Evolutionary conservation across 2,113 vertebrate species (phyloP).

Genomic region (Tamias sibiricus): DNA sequence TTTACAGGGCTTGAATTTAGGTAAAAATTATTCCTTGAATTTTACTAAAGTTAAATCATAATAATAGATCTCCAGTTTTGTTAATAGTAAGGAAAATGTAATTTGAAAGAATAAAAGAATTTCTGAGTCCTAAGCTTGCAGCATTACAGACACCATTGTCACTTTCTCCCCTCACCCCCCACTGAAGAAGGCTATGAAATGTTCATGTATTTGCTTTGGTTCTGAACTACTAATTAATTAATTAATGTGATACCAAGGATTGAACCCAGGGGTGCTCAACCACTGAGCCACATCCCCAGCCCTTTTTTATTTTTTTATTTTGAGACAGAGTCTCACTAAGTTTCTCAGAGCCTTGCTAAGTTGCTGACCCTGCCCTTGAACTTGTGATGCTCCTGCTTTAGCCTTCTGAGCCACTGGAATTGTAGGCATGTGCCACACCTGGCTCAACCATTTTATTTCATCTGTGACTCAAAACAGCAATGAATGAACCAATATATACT

Average conservation of each 20-base stretch:
- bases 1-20: background rate
- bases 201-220: background rate
- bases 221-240: background rate
- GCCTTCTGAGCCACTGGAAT: too few species aligned
- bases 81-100: background rate
- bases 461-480: background rate
- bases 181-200: background rate
- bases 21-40: background rate
- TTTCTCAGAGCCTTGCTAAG: too few species aligned
- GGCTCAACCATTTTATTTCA: background rate
- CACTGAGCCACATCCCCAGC: too few species aligned
- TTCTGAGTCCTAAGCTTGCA: background rate
- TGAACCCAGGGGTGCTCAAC: too few species aligned
- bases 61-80: background rate
- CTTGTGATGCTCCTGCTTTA: too few species aligned
- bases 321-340: too few species aligned
- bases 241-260: too few species aligned
- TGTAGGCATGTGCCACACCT: too few species aligned
- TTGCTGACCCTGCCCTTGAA: too few species aligned
- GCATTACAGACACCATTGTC: background rate
- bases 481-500: background rate
- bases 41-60: constrained; percentile 29
- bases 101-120: constrained; percentile 4
- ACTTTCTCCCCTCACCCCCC: background rate
- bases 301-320: too few species aligned